These are phyloP conservation scores for Lymantria monacha DNA, from an alignment of 2,888 invertebrate genomes.

Conservation along the genomic window DNA sequence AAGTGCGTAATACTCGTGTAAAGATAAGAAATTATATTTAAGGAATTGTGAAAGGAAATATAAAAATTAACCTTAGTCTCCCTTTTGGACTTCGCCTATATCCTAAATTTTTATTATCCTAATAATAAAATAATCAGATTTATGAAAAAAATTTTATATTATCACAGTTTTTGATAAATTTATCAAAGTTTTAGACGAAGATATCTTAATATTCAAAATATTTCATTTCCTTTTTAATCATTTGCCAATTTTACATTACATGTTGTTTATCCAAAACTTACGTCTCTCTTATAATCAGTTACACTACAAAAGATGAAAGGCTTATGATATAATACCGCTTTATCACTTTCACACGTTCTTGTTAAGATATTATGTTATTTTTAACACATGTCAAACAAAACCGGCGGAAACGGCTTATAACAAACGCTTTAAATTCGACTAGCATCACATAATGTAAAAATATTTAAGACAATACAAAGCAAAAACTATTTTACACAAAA, in stretches of 20 bases:
- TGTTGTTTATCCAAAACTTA: conserved; percentile 27
- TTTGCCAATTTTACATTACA: conserved; percentile 50
- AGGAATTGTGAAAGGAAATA: no score
- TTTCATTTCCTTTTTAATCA: no score
- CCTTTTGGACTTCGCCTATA: no score
- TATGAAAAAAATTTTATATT: no score
- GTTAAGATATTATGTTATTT: conserved; percentile 1
- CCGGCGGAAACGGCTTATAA: conserved; percentile 8
- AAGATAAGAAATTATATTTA: no score
- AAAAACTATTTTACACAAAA: conserved; percentile 24
- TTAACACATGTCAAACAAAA: conserved; percentile 4
- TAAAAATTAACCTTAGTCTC: no score
- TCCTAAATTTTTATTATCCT: no score
- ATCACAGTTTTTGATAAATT: no score
- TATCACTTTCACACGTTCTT: background rate
- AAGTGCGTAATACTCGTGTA: no score
- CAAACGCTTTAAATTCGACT: conserved; percentile 22
- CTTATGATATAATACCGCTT: background rate
- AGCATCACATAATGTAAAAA: conserved; percentile 20
- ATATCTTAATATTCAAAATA: no score
- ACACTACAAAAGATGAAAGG: background rate
- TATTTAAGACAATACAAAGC: conserved; percentile 24
- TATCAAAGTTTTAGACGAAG: no score
- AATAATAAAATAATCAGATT: no score
- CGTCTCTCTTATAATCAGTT: conserved; percentile 27